Percentiles rank a stretch among this genome's conserved stretches.
These are phyloP conservation scores for Pseudopipra pipra DNA, from an alignment of 2,113 vertebrate species.

Conservation along the genomic window DNA sequence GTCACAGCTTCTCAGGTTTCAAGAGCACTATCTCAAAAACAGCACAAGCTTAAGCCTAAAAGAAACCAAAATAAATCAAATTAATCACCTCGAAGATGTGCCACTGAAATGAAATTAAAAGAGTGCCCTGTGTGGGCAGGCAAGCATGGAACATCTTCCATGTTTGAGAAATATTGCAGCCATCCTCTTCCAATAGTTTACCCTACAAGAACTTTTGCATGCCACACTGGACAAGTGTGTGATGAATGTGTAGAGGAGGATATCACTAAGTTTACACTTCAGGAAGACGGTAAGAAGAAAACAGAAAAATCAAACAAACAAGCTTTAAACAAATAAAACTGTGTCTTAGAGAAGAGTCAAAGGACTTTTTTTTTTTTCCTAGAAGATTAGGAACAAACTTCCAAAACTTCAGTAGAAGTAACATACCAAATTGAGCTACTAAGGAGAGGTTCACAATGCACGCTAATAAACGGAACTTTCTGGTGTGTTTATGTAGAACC, in stretches of 20 bases:
- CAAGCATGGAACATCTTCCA: background rate
- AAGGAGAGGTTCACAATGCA: background rate
- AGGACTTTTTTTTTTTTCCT: background rate
- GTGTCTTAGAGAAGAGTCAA: fast-evolving
- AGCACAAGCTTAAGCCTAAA: background rate
- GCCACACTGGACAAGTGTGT: background rate
- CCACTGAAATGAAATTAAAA: background rate
- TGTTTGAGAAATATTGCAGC: background rate
- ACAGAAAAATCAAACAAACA: background rate
- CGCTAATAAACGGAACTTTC: background rate
- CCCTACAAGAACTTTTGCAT: background rate
- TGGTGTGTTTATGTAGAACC: background rate
- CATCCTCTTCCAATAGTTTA: background rate
- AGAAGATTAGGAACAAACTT: background rate
- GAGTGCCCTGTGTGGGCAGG: background rate
- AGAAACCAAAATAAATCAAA: background rate
- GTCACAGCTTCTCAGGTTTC: background rate
- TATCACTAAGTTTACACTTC: background rate
- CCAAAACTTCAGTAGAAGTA: background rate
- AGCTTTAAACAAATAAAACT: background rate
- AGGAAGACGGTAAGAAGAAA: background rate
- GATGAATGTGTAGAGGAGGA: background rate
- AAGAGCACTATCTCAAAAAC: background rate
- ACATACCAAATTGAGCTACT: background rate
- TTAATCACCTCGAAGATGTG: background rate